Percentiles rank a stretch among this genome's conserved stretches.
Evolutionary conservation across 1,140 invertebrate species (phyloP).

Genomic region (Drosophila nebulosa): DNA sequence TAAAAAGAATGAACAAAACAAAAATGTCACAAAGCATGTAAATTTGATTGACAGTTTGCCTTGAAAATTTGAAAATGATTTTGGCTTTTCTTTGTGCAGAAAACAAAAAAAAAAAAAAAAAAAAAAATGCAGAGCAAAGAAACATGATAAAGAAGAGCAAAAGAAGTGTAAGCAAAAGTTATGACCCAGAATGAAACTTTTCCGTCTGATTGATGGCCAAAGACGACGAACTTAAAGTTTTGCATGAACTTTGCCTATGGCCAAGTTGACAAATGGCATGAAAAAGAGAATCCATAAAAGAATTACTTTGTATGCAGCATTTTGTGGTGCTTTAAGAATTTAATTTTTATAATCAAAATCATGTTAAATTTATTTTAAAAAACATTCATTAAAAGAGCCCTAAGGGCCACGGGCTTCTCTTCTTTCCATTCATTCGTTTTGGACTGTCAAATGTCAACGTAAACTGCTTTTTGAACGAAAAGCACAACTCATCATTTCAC

Average conservation of each 20-base stretch:
- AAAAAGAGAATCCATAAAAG: too few species aligned
- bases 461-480: slow-evolving; percentile 12
- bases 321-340: background rate
- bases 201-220: slow-evolving; percentile 13
- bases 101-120: too few species aligned
- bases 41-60: slow-evolving; percentile 13
- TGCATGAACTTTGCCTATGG: background rate
- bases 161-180: background rate
- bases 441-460: background rate
- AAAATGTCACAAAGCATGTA: slow-evolving; percentile 3
- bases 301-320: too few species aligned
- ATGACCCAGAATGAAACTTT: slow-evolving; percentile 4
- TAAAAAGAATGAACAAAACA: background rate
- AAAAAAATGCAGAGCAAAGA: background rate
- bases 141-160: background rate
- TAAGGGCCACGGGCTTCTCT: background rate
- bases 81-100: background rate
- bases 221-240: slow-evolving; percentile 6
- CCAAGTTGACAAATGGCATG: background rate
- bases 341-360: background rate
- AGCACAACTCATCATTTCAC: slow-evolving; percentile 35
- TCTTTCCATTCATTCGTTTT: background rate
- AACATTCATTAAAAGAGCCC: background rate
- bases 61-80: slow-evolving; percentile 2
- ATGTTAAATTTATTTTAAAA: background rate